Conservation (phyloP, 1,140 invertebrate genomes). For the Procambarus virginalis region DNA sequence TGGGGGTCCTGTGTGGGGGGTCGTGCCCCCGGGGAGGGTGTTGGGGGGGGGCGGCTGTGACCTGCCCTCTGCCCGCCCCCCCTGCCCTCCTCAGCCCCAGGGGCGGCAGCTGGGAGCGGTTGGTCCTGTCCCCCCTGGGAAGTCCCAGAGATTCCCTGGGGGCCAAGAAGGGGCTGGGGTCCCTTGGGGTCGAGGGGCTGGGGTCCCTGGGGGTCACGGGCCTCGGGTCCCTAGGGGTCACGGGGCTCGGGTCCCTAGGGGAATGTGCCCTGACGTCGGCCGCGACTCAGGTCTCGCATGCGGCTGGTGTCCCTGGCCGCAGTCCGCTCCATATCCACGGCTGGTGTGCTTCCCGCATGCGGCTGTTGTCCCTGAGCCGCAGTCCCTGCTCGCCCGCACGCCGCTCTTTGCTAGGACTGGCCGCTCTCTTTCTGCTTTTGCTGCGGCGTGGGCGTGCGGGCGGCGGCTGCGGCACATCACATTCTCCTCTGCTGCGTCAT, state of each 20-base stretch:
- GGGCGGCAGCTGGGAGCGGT: slow-evolving; percentile 54
- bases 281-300: not conserved
- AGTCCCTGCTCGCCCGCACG: slow-evolving; percentile 4
- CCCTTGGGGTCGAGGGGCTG: not conserved
- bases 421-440: slow-evolving; percentile 49
- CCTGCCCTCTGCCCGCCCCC: not conserved
- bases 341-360: slow-evolving; percentile 12
- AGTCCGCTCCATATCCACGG: slow-evolving; percentile 13
- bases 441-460: slow-evolving; percentile 64
- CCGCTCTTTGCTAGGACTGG: slow-evolving; percentile 31
- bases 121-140: slow-evolving; percentile 54
- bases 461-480: slow-evolving; percentile 24
- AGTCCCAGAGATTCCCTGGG: slow-evolving; percentile 50
- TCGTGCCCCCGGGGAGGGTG: slow-evolving; percentile 19
- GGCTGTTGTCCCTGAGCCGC: slow-evolving; percentile 27
- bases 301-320: slow-evolving; percentile 19
- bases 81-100: not conserved
- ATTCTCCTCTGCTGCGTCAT: slow-evolving; percentile 69
- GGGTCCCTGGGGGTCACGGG: too few relatives aligned
- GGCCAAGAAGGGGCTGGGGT: slow-evolving; percentile 47
- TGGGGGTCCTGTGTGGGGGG: not conserved
- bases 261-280: not conserved
- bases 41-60: slow-evolving; percentile 40
- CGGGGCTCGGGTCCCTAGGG: slow-evolving; percentile 23
- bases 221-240: not conserved